These are phyloP conservation scores for Pelagia noctiluca DNA, from an alignment of 30 jellyfish, hydroid and myxozoan species.

Conservation along the genomic window DNA sequence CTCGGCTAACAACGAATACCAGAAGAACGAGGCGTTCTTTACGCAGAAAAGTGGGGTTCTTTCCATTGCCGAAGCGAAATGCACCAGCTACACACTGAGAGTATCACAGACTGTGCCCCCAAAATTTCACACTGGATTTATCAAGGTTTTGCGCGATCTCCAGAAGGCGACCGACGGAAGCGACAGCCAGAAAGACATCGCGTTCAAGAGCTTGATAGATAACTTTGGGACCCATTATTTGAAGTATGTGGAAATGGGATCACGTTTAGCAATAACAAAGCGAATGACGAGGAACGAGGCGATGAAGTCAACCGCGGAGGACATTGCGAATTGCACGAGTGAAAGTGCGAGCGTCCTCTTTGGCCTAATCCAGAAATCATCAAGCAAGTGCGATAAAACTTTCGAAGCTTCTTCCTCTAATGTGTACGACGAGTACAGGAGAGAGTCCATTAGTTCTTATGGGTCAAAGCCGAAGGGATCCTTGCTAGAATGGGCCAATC, in stretches of 20 bases:
- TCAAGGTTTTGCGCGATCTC: constrained; percentile 11
- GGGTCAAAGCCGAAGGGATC: constrained; percentile 52
- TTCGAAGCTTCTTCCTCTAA: not conserved
- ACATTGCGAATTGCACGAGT: constrained; percentile 34
- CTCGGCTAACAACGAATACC: not conserved
- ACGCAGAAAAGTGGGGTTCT: constrained; percentile 17
- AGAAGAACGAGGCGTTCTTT: constrained; percentile 42
- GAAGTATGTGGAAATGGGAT: constrained; percentile 52
- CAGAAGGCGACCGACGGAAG: constrained; percentile 16
- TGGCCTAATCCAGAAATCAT: not conserved
- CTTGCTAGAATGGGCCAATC: constrained; percentile 46
- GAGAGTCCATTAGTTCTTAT: constrained; percentile 27
- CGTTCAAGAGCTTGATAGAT: constrained; percentile 21
- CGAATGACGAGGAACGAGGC: constrained; percentile 22
- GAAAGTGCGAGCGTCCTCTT: not conserved
- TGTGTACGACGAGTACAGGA: constrained; percentile 9
- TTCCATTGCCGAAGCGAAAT: constrained; percentile 28
- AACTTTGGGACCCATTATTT: constrained; percentile 67
- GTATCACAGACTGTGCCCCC: constrained; percentile 36
- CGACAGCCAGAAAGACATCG: not conserved
- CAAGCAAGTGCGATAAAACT: constrained; percentile 12
- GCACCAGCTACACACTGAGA: constrained; percentile 30
- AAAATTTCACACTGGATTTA: constrained; percentile 31
- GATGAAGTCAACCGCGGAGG: constrained; percentile 8
- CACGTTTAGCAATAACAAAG: constrained; percentile 40